These are phyloP conservation scores for Euleptes europaea DNA, from an alignment of 2,113 vertebrate species.

Conservation along the genomic window DNA sequence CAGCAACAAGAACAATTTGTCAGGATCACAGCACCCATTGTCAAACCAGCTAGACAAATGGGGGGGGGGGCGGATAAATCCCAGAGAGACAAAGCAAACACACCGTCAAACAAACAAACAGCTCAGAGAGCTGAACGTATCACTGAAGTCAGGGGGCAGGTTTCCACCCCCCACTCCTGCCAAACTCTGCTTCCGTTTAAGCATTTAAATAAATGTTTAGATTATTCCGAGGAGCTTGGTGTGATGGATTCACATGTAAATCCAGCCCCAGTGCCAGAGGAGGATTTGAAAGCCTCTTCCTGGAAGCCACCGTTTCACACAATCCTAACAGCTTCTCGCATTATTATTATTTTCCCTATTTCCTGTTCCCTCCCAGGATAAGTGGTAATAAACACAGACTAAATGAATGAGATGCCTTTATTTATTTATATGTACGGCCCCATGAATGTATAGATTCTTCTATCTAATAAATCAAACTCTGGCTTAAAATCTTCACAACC, in stretches of 20 bases:
- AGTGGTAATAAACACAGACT: too few relatives aligned
- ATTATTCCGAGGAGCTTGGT: neutral
- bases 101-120: neutral
- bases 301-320: neutral
- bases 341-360: neutral
- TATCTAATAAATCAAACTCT: too few relatives aligned
- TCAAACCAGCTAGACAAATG: neutral
- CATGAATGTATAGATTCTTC: too few relatives aligned
- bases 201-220: neutral
- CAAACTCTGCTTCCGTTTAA: neutral
- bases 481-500: too few relatives aligned
- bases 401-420: too few relatives aligned
- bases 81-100: conserved; percentile 1
- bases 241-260: neutral
- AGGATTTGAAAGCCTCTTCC: neutral
- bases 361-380: too few relatives aligned
- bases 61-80: neutral
- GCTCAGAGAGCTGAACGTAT: neutral
- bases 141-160: neutral
- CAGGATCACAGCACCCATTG: neutral
- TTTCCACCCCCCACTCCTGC: too few relatives aligned
- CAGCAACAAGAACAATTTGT: neutral
- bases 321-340: neutral
- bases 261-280: neutral
- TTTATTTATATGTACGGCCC: too few relatives aligned